Evolutionary conservation across 2,797 vertebrate genomes (phyloP), one percentile per base, ranked within the genome.

Genomic region (Champsocephalus gunnari): DNA sequence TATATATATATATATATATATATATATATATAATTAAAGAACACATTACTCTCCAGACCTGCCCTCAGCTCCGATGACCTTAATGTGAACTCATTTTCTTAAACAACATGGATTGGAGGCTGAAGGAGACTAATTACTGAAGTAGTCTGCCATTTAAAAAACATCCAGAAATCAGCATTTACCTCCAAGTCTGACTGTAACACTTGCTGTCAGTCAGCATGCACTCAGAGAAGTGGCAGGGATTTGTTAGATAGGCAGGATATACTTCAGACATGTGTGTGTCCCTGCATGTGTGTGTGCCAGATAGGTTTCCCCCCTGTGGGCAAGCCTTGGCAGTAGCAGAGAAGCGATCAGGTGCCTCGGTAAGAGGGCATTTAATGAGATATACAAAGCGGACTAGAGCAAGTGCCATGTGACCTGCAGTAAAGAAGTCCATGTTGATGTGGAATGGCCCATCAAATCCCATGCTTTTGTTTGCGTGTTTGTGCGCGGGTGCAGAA

Each of bases 91-190:
- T 83, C 56, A 79, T 74, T 84, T 81, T 60, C 82, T 69, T 75
- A 77, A 88, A 86, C 77, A 81, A 74, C 76, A 70, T 43, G 61
- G 59, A 80, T 45, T 9, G 32, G 6, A 56, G 81, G 50, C 69
- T 28, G 51, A 85, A 77, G 55, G 45, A 77, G 71, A 56, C 72
- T 79, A 86, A 82, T 84, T 87, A 82, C 77, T 79, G 66, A 81
- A 84, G 73, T 55, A 51, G 75, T 68, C 45, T 76, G 61, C 32
- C 38, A 66, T 72, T 81, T 61, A 61, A 85, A 80, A 68, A 54
- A 19, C 50, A 60, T 71, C 65, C 64, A 81, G 56, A 73, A 41
- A 77, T 12, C 51, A 47, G 28, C 51, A 72, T 74, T 67, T 77
- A 2, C 67, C 66, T 79, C 68, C 44, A 66, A 79, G 55, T 44